Conservation (phyloP, 2,113 vertebrate species). For the Malaclemys terrapin region DNA sequence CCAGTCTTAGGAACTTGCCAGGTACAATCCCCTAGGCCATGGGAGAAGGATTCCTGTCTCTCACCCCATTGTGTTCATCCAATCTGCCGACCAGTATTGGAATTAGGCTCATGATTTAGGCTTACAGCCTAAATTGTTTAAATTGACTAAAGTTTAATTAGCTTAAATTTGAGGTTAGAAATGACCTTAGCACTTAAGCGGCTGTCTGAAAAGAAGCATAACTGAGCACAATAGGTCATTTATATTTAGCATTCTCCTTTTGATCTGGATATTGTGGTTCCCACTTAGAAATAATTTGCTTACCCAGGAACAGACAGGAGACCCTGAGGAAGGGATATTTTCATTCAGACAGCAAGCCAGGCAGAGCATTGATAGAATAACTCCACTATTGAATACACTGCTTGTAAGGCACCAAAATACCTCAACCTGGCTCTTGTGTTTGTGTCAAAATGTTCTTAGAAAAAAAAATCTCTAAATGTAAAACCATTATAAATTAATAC, state of each 20-base stretch:
- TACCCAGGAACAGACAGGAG: background rate
- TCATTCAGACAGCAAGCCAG: background rate
- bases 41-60: background rate
- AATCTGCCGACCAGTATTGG: background rate
- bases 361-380: background rate
- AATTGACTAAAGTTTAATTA: background rate
- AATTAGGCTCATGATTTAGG: background rate
- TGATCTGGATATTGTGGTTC: background rate
- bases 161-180: background rate
- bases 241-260: background rate
- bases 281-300: background rate
- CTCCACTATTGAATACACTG: background rate
- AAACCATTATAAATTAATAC: background rate
- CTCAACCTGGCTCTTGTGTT: background rate
- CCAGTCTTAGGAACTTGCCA: background rate
- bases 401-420: background rate
- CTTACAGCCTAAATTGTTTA: background rate
- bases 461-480: background rate
- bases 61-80: background rate
- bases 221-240: background rate
- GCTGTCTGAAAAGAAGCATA: background rate
- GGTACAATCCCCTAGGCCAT: background rate
- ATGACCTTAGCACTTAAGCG: background rate
- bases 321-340: background rate
- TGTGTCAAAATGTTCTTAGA: background rate